Conservation (phyloP, 2,888 invertebrate species). For the Drosophila leonis region DNA sequence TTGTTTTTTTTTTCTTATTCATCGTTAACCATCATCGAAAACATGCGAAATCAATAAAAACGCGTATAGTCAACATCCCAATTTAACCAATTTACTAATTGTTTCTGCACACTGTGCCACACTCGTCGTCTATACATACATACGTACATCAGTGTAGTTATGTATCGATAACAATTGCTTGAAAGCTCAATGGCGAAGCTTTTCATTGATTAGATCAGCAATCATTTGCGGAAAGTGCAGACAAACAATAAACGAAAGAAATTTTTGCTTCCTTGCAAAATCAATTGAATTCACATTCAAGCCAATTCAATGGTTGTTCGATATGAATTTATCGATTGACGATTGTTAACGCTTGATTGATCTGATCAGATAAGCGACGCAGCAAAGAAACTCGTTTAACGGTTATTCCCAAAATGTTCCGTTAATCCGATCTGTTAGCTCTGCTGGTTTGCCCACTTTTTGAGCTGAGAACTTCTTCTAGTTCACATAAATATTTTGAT, state of each 20-base stretch:
- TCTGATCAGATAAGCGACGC: slow-evolving; percentile 13
- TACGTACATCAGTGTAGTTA: neutral
- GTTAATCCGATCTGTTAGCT: slow-evolving; percentile 12
- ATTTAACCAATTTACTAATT: slow-evolving; percentile 46
- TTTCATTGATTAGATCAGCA: slow-evolving; percentile 34
- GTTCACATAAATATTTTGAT: neutral
- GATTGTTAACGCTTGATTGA: slow-evolving; percentile 12
- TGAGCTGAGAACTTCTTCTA: slow-evolving; percentile 6
- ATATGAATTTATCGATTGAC: slow-evolving; percentile 13
- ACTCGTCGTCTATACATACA: neutral
- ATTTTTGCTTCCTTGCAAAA: slow-evolving; percentile 17
- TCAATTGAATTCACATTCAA: slow-evolving; percentile 10
- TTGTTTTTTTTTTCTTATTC: neutral
- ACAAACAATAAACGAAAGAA: slow-evolving; percentile 20
- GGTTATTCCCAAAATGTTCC: slow-evolving; percentile 23
- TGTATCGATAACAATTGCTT: slow-evolving; percentile 12
- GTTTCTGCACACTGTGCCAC: slow-evolving; percentile 37
- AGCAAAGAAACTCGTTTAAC: slow-evolving; percentile 23
- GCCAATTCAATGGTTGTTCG: slow-evolving; percentile 1
- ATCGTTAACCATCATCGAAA: slow-evolving; percentile 36
- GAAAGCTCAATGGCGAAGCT: slow-evolving; percentile 17
- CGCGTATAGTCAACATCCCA: slow-evolving; percentile 42
- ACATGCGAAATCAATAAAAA: slow-evolving; percentile 67
- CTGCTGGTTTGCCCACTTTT: slow-evolving; percentile 7
- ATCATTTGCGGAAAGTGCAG: slow-evolving; percentile 9